Base-by-base conservation (phyloP, 1,140 invertebrate species). In the Melitaea cinxia region DNA sequence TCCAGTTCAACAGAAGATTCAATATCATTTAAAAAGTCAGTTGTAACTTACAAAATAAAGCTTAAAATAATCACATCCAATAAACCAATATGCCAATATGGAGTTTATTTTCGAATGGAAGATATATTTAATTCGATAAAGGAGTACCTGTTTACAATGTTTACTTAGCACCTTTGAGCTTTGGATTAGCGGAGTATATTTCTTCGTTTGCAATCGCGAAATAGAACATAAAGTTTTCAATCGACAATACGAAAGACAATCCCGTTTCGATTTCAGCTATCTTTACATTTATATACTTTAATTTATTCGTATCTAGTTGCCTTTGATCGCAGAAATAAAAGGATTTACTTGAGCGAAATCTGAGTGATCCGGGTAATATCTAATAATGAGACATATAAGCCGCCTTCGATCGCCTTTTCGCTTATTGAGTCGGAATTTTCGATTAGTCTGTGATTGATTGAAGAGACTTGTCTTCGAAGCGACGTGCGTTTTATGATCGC, bases 381-480 rank as follows among this genome's bases (percentile, higher is more conserved):
- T 84, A 86, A 83, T 84, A 79, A 85, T 81, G 78, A 84, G 81
- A 80, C 78, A 85, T 74, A 87, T 85, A 85, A 87, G 85, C 83
- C 76, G 68, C 77, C 69, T 70, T 78, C 68, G 72, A 85, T 81
- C 68, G 85, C 72, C 75, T 79, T 75, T 82, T 66, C 72, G 72
- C 77, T 85, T 85, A 87, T 85, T 89, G 80, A 88, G 76, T 78
- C 68, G 88, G 85, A 88, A 90, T 90, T 89, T 89, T 89, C 85
- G 82, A 90, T 90, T 88, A 89, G 79, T 80, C 77, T 78, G 76
- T 89, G 88, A 90, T 90, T 90, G 88, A 90, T 88, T 88, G 85
- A 79, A 85, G 75, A 70, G 77, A 83, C 82, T 85, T 78, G 81
- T 80, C 72, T 74, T 78, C 70, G 59, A 52, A 76, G 67, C 73